These are phyloP conservation scores for Chaenocephalus aceratus DNA, from an alignment of 2,113 vertebrate species.

Conservation along the genomic window DNA sequence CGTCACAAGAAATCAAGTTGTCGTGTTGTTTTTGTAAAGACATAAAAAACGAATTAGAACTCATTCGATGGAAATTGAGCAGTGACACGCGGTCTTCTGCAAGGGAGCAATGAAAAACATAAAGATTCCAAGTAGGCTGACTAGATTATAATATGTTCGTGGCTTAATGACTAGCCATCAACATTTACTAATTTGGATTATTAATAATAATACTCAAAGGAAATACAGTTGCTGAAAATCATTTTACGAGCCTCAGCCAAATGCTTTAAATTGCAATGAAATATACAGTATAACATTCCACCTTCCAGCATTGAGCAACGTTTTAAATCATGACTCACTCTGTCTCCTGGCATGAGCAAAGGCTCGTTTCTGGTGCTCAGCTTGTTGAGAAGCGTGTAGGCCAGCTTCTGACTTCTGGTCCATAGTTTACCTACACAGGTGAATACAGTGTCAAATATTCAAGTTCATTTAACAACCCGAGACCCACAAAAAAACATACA, in stretches of 20 bases:
- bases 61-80: background rate
- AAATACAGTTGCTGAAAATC: background rate
- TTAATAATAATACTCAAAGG: background rate
- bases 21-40: background rate
- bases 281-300: background rate
- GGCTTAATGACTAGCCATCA: background rate
- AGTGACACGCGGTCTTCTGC: background rate
- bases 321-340: constrained; percentile 83
- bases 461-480: background rate
- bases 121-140: background rate
- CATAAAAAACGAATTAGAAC: background rate
- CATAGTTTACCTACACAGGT: constrained; percentile 90
- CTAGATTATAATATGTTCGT: background rate
- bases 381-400: constrained; percentile 95
- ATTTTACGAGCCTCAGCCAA: background rate
- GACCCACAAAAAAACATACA: background rate
- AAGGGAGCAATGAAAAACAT: background rate
- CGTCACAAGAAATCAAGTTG: background rate
- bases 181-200: background rate
- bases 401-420: constrained; percentile 95
- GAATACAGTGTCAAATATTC: constrained; percentile 9
- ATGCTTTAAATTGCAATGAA: background rate
- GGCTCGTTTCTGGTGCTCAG: constrained; percentile 93
- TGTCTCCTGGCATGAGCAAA: constrained; percentile 91
- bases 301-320: background rate